Base-by-base conservation (phyloP, 2,888 invertebrate genomes). In the Tanytarsus gracilentus region DNA sequence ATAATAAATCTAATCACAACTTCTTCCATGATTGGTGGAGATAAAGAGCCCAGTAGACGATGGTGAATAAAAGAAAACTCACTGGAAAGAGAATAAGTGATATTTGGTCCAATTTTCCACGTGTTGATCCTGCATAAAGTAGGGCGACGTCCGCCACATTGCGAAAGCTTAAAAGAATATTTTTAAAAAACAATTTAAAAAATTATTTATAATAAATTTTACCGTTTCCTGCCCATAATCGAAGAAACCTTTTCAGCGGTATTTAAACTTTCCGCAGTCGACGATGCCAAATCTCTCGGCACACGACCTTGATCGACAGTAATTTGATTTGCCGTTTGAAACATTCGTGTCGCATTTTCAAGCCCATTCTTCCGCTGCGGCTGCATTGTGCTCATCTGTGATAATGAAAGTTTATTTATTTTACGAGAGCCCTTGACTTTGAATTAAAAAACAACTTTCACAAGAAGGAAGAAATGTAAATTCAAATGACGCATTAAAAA, bases 41-140 rank as follows among this genome's bases (percentile, higher is more conserved):
- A 69, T 82, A 82, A 61, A 79, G 77, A 64, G 79, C 78, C 81
- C 81, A 82, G 69, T 81, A 82, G 62, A 78, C 77, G 62, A 78
- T 69, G 44, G 79, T 75, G 67, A 82, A 82, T 3, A 80, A 72
- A 30, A 77, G 64, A 70, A 81, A 81, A 68, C 79, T 77, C 62
- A 80, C 63, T 1, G 81, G 81, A 68, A 81, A 82, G 40, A 80
- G 63, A 63, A 80, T 77, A n/a, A 82, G 75, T 6, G 81, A 80
- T 63, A 77, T 77, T 68, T 78, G 78, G 69, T 81, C 81, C 62
- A 81, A 71, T 36, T 77, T 72, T 26, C 81, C 81, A 64, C 81
- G 76, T 68, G 79, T 79, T 63, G 80, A 80, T 66, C 81, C 81
- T 66, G 80, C 81, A 67, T 79, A 82, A 71, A 81, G 76, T 30